These are phyloP conservation scores for Onychomys leucogaster DNA, from an alignment of 2,797 vertebrate species.

Conservation along the genomic window DNA sequence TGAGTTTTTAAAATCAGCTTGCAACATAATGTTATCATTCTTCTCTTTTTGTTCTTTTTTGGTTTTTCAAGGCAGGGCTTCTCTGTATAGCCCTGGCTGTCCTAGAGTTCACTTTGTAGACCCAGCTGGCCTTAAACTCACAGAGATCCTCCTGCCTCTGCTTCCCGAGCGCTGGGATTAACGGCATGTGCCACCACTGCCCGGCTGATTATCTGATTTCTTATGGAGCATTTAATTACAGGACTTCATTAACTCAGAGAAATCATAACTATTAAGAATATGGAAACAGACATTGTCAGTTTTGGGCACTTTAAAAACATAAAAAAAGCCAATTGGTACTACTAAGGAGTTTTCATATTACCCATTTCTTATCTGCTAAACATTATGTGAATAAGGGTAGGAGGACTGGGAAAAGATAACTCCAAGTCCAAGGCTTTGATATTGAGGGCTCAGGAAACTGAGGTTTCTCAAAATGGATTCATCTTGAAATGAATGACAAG, in stretches of 20 bases:
- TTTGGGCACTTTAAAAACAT: not conserved
- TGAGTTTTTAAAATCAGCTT: not conserved
- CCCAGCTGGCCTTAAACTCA: not conserved
- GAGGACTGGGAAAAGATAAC: conserved; percentile 26
- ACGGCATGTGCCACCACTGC: too few relatives aligned
- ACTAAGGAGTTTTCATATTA: not conserved
- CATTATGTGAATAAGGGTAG: not conserved
- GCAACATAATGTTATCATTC: not conserved
- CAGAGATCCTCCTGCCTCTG: too few relatives aligned
- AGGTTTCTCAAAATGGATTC: conserved; percentile 35
- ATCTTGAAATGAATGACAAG: conserved; percentile 24
- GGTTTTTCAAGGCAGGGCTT: too few relatives aligned
- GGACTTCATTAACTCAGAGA: conserved; percentile 50
- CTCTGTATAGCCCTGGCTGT: too few relatives aligned
- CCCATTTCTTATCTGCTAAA: not conserved
- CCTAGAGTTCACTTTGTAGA: too few relatives aligned
- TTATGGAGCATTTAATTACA: not conserved
- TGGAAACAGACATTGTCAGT: not conserved
- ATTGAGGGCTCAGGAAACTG: conserved; percentile 27
- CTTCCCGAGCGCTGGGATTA: too few relatives aligned
- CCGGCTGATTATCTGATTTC: not conserved
- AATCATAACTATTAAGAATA: conserved; percentile 48
- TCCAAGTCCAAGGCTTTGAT: conserved; percentile 19
- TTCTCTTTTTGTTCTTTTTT: not conserved
- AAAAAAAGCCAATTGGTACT: conserved; percentile 17